phyloP scores from a whole-genome alignment of 2,113 vertebrate genomes.

The Caranx melampygus region DNA sequence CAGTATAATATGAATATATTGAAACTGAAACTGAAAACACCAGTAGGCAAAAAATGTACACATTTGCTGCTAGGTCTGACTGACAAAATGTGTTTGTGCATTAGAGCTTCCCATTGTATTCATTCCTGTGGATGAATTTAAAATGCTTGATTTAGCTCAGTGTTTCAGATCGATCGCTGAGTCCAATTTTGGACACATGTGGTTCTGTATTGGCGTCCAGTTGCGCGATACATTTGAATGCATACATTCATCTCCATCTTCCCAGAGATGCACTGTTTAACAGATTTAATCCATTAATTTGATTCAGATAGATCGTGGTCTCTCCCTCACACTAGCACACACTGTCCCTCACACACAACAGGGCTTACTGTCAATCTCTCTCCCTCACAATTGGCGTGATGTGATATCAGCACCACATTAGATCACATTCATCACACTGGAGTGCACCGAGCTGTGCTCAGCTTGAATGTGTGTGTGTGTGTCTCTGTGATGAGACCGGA shows the following conservation, averaged over 20 bases:
- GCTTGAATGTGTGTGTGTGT: neutral
- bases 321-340: neutral
- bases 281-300: conserved; percentile 52
- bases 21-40: neutral
- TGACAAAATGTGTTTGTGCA: conserved; percentile 19
- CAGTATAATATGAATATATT: neutral
- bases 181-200: neutral
- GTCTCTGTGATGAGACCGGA: conserved; percentile 27
- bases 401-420: conserved; percentile 50
- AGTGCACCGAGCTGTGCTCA: conserved; percentile 14
- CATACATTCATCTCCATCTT: conserved; percentile 2
- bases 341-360: neutral
- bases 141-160: conserved; percentile 12
- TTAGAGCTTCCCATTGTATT: conserved; percentile 8
- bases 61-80: conserved; percentile 19
- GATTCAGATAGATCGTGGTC: conserved; percentile 44
- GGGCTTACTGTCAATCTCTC: conserved; percentile 28
- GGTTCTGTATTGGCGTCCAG: neutral
- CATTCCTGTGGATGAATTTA: neutral
- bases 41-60: neutral
- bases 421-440: conserved; percentile 57
- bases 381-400: conserved; percentile 17
- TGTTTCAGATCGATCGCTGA: conserved; percentile 14
- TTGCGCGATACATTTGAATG: neutral
- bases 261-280: conserved; percentile 17